These are phyloP conservation scores for Poeciliopsis turneri DNA, from an alignment of 2,797 vertebrate species.

Conservation along the genomic window DNA sequence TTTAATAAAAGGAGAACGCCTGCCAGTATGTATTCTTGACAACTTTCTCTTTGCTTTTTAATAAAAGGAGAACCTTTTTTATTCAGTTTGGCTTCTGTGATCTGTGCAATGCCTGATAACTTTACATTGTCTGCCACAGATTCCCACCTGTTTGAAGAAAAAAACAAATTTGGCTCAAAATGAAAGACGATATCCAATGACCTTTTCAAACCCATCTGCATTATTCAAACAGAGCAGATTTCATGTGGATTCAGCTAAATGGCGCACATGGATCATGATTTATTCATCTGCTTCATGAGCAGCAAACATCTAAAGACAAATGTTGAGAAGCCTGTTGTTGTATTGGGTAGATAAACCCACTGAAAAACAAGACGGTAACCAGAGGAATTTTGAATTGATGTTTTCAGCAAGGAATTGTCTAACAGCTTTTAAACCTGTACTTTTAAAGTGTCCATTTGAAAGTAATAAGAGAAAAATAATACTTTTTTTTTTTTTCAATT, in stretches of 20 bases:
- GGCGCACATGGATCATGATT: slow-evolving; percentile 71
- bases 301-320: slow-evolving; percentile 60
- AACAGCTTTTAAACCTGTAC: not conserved
- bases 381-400: slow-evolving; percentile 25
- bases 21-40: not conserved
- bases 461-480: not conserved
- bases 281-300: slow-evolving; percentile 72
- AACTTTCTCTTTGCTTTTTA: not conserved
- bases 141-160: slow-evolving; percentile 56
- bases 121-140: slow-evolving; percentile 62
- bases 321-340: slow-evolving; percentile 41
- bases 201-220: slow-evolving; percentile 78
- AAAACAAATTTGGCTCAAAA: slow-evolving; percentile 76
- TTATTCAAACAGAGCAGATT: slow-evolving; percentile 77
- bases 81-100: slow-evolving; percentile 45
- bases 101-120: slow-evolving; percentile 55
- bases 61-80: slow-evolving; percentile 14
- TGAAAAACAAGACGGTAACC: slow-evolving; percentile 31
- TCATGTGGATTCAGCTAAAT: slow-evolving; percentile 74
- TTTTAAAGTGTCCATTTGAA: not conserved
- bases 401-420: slow-evolving; percentile 11
- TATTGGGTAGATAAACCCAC: slow-evolving; percentile 42
- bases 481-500: not conserved
- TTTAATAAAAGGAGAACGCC: not conserved
- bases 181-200: slow-evolving; percentile 79